Evolutionary conservation across 2,113 vertebrate genomes (phyloP).

Genomic region (Eulemur macaco): DNA sequence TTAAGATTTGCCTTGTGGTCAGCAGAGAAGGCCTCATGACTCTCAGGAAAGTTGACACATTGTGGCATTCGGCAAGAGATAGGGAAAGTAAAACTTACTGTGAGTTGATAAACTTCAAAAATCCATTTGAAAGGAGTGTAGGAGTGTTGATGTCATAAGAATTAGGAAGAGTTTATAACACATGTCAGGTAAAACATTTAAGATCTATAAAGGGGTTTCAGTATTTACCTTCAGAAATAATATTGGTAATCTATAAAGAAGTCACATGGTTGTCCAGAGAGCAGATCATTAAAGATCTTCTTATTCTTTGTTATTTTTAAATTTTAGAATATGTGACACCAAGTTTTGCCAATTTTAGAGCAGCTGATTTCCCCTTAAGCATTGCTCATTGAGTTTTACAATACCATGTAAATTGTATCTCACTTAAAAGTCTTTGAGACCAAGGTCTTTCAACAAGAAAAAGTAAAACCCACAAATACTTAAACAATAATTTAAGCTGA

Average conservation of each 20-base stretch:
- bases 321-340: neutral
- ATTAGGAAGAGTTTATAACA: neutral
- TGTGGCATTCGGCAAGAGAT: neutral
- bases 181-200: neutral
- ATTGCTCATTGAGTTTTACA: neutral
- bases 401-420: neutral
- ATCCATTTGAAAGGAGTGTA: neutral
- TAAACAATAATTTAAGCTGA: neutral
- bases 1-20: neutral
- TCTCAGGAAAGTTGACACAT: neutral
- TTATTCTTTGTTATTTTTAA: neutral
- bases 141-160: neutral
- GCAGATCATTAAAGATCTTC: neutral
- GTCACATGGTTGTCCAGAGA: neutral
- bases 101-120: neutral
- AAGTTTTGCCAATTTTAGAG: neutral
- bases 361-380: neutral
- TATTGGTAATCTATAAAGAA: neutral
- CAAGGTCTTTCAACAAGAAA: neutral
- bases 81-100: neutral
- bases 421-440: slow-evolving; percentile 20
- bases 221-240: neutral
- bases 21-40: neutral
- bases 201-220: neutral
- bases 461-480: neutral